phyloP scores from a whole-genome alignment of 2,113 vertebrate species.

The Dascyllus trimaculatus region DNA sequence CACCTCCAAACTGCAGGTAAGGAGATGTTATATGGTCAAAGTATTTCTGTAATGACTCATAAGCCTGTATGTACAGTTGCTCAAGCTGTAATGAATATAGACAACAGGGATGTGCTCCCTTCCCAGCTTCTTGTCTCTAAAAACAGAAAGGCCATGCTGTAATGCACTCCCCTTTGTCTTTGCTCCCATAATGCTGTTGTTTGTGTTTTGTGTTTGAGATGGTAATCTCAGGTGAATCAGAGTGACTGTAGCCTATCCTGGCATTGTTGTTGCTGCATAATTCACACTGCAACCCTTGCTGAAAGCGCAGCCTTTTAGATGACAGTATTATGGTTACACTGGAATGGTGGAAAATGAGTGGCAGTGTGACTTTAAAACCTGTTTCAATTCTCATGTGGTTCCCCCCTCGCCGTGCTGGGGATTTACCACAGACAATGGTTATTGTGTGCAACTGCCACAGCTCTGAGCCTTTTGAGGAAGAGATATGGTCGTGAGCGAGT shows the following conservation, averaged over 20 bases:
- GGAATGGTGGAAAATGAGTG: slow-evolving; percentile 51
- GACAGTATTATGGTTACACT: background rate
- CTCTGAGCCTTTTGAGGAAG: slow-evolving; percentile 72
- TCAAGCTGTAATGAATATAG: slow-evolving; percentile 21
- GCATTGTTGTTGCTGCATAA: slow-evolving; percentile 22
- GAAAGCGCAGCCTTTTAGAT: slow-evolving; percentile 30
- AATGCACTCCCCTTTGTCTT: slow-evolving; percentile 36
- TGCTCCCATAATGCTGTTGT: slow-evolving; percentile 28
- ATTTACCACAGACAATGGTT: slow-evolving; percentile 80
- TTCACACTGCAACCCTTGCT: background rate
- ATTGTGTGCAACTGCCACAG: slow-evolving; percentile 72
- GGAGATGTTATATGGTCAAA: slow-evolving; percentile 49
- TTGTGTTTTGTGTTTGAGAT: slow-evolving; percentile 46
- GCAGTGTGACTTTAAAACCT: slow-evolving; percentile 64
- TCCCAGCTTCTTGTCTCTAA: slow-evolving; percentile 28
- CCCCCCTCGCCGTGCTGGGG: slow-evolving; percentile 53
- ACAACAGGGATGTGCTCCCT: background rate
- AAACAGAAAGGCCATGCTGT: slow-evolving; percentile 13
- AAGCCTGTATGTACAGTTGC: slow-evolving; percentile 2
- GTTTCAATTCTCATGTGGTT: slow-evolving; percentile 56
- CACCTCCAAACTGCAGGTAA: slow-evolving; percentile 99
- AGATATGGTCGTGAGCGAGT: slow-evolving; percentile 56
- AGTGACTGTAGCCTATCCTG: slow-evolving; percentile 3
- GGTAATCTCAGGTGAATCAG: slow-evolving; percentile 56
- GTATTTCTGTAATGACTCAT: slow-evolving; percentile 7